phyloP scores from a whole-genome alignment of 2,113 vertebrate species.

The Neoarius graeffei region DNA sequence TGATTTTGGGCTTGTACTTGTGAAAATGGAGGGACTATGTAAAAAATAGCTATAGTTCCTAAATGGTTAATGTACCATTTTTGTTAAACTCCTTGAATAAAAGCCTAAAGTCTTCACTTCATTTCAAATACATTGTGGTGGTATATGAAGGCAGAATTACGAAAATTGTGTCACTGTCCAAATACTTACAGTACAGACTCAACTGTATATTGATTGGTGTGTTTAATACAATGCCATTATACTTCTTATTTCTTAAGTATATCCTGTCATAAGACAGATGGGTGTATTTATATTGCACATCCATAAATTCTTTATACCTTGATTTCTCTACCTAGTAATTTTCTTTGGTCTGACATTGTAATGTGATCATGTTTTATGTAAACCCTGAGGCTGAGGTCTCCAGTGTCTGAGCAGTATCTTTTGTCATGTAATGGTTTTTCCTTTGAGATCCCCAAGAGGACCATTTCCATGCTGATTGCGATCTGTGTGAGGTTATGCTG shows the following conservation, averaged over 20 bases:
- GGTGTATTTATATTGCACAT: constrained; percentile 9
- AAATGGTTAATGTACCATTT: background rate
- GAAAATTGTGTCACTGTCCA: background rate
- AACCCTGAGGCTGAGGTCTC: constrained; percentile 19
- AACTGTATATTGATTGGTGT: background rate
- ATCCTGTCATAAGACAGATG: background rate
- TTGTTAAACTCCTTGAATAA: background rate
- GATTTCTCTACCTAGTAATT: constrained; percentile 37
- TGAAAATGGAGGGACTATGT: background rate
- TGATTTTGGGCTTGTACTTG: too few relatives aligned
- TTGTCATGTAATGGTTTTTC: constrained; percentile 23
- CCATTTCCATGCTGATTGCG: constrained; percentile 18
- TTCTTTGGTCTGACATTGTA: constrained; percentile 38
- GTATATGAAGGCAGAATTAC: background rate
- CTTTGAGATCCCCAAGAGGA: constrained; percentile 14
- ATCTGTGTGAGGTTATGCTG: constrained; percentile 30
- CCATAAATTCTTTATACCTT: constrained; percentile 25
- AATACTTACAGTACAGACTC: background rate
- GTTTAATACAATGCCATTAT: background rate
- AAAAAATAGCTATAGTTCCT: background rate
- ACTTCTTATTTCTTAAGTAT: background rate
- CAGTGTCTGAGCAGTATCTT: constrained; percentile 29
- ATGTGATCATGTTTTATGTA: constrained; percentile 42
- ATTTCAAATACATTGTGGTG: background rate
- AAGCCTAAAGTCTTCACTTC: background rate